A percentile compares a stretch with the other conserved stretches of the same genome.
phyloP scores from a whole-genome alignment of 2,888 invertebrate genomes.

The Emmelina monodactyla region DNA sequence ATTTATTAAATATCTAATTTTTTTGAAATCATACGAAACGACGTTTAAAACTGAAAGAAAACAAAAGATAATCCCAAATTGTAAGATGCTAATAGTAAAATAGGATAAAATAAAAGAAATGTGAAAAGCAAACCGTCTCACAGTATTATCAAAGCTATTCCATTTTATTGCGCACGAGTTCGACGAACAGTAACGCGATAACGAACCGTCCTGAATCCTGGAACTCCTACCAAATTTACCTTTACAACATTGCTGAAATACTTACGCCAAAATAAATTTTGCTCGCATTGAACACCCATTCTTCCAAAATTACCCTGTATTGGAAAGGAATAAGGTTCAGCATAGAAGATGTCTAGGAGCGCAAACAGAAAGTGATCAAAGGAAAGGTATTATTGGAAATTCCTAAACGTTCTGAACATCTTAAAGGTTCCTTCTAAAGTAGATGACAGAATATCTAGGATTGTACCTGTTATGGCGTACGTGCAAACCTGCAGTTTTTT shows the following conservation, averaged over 20 bases:
- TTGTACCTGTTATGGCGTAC: neutral
- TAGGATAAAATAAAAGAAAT: too few species aligned
- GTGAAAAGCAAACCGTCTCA: too few species aligned
- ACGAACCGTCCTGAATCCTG: slow-evolving; percentile 23
- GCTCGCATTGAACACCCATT: neutral
- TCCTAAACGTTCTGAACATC: slow-evolving; percentile 43
- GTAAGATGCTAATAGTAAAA: too few species aligned
- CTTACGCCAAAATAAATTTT: neutral
- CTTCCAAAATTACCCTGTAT: neutral
- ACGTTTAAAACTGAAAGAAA: too few species aligned
- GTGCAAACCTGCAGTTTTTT: too few species aligned
- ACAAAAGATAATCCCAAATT: too few species aligned
- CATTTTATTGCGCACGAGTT: neutral
- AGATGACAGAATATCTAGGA: neutral
- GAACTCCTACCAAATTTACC: slow-evolving; percentile 53
- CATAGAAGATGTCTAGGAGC: neutral
- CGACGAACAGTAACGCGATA: neutral
- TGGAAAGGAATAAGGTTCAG: too few species aligned
- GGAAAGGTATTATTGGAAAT: slow-evolving; percentile 53
- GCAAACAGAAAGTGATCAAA: slow-evolving; percentile 9
- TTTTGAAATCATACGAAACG: too few species aligned
- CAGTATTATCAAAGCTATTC: neutral
- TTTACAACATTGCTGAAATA: slow-evolving; percentile 31
- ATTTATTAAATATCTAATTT: too few species aligned
- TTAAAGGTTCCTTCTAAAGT: too few species aligned